Conservation (phyloP, 2,113 vertebrate genomes). For the Malurus alboscapulatus region DNA sequence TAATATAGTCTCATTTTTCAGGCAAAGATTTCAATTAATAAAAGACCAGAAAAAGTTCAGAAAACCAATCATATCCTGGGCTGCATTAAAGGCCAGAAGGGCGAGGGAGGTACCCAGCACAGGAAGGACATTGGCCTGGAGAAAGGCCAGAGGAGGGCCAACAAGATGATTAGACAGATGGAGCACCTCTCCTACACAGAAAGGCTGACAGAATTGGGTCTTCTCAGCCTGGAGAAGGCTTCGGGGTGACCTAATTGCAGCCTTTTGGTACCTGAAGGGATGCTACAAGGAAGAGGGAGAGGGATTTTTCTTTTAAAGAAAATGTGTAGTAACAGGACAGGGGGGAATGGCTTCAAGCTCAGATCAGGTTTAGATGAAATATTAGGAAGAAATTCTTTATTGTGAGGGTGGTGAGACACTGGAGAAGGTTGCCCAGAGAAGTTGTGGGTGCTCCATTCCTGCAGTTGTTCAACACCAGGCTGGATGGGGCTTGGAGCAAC, state of each 20-base stretch:
- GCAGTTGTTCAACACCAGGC: neutral
- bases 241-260: neutral
- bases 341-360: neutral
- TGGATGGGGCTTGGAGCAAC: neutral
- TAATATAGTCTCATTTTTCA: neutral
- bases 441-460: neutral
- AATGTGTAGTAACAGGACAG: neutral
- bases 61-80: neutral
- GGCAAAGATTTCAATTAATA: neutral
- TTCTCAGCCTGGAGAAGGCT: neutral
- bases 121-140: neutral
- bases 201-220: neutral
- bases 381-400: neutral
- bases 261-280: neutral
- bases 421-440: neutral
- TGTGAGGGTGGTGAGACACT: neutral
- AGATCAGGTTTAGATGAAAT: neutral
- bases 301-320: neutral
- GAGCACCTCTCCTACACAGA: neutral
- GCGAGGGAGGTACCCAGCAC: neutral
- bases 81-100: neutral
- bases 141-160: neutral
- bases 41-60: neutral
- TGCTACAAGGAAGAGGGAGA: neutral
- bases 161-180: neutral